Evolutionary conservation across 2,113 vertebrate genomes (phyloP).

Genomic region (Ornithorhynchus anatinus): DNA sequence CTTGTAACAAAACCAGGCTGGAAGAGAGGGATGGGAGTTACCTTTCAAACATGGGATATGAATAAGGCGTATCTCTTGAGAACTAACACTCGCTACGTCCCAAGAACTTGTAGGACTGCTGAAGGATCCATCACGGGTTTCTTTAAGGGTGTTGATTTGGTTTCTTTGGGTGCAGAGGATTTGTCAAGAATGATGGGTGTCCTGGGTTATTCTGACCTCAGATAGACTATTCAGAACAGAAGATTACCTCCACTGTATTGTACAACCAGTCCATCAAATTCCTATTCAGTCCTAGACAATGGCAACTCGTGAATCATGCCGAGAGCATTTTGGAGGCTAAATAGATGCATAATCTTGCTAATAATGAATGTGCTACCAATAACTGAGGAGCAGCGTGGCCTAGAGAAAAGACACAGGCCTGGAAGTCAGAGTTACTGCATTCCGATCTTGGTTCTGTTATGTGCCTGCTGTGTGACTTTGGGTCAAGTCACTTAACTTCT

Average conservation of each 20-base stretch:
- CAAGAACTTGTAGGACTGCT: background rate
- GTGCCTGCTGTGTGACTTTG: too few relatives aligned
- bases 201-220: background rate
- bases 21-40: background rate
- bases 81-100: background rate
- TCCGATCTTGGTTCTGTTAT: too few relatives aligned
- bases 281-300: too few relatives aligned
- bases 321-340: too few relatives aligned
- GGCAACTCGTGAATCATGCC: too few relatives aligned
- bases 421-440: too few relatives aligned
- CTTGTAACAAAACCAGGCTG: background rate
- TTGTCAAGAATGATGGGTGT: background rate
- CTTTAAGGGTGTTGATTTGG: slow-evolving; percentile 3
- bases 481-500: too few relatives aligned
- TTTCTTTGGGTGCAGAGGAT: slow-evolving; percentile 3
- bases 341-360: too few relatives aligned
- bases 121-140: background rate
- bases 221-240: background rate
- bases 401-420: too few relatives aligned
- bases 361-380: too few relatives aligned
- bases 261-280: too few relatives aligned
- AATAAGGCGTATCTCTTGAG: background rate
- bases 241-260: background rate
- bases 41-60: background rate
- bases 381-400: too few relatives aligned